Conservation (phyloP, 2,888 invertebrate genomes). For the Drosophila niveifrons region DNA sequence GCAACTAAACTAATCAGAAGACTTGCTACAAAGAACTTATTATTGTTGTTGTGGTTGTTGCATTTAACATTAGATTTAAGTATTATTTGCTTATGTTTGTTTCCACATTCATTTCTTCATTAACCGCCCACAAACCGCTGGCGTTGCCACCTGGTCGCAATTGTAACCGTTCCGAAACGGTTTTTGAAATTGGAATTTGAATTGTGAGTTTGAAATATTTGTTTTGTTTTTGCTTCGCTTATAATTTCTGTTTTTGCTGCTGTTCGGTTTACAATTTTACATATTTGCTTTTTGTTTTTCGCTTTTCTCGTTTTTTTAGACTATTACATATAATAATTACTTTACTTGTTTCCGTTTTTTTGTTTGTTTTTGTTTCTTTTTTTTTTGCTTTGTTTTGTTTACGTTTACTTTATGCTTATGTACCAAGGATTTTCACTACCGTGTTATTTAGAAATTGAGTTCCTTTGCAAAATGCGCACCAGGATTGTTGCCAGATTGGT, state of each 20-base stretch:
- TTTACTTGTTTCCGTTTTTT: constrained; percentile 16
- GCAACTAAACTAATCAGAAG: constrained; percentile 68
- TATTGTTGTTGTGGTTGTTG: constrained; percentile 34
- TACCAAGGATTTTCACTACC: constrained; percentile 79
- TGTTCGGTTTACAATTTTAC: constrained; percentile 55
- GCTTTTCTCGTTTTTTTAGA: constrained; percentile 41
- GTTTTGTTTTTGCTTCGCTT: constrained; percentile 40
- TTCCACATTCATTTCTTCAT: constrained; percentile 12
- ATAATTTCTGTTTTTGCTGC: constrained; percentile 43
- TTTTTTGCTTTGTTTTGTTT: neutral
- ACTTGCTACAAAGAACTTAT: constrained; percentile 52
- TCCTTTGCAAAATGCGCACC: constrained; percentile 81
- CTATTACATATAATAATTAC: constrained; percentile 66
- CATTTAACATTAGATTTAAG: constrained; percentile 58
- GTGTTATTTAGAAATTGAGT: constrained; percentile 80
- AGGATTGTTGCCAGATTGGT: constrained; percentile 63
- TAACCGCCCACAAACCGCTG: constrained; percentile 27
- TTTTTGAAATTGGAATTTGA: constrained; percentile 50
- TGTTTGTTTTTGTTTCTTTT: constrained; percentile 1
- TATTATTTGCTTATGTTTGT: constrained; percentile 47
- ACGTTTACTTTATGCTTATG: constrained; percentile 71
- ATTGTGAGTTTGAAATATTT: constrained; percentile 45
- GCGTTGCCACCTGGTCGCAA: constrained; percentile 59
- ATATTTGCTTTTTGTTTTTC: constrained; percentile 26
- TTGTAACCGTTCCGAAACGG: constrained; percentile 42